Conservation (phyloP, 2,797 vertebrate species). For the Anisognathus igniventris region DNA sequence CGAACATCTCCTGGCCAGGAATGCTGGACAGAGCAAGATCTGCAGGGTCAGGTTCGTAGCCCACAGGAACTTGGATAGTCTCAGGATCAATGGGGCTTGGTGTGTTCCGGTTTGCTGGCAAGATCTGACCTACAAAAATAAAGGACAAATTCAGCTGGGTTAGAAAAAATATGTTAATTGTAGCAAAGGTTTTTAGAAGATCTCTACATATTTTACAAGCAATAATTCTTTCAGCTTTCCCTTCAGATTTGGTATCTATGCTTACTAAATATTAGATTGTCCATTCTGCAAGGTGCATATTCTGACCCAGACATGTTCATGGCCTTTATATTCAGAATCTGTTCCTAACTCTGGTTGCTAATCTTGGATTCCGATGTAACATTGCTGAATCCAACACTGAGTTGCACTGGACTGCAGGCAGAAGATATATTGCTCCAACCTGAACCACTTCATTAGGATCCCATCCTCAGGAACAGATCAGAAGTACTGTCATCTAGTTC, state of each 20-base stretch:
- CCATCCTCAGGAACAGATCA: not conserved
- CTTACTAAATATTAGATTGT: not conserved
- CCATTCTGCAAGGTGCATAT: not conserved
- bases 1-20: constrained; percentile 95
- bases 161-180: not conserved
- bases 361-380: not conserved
- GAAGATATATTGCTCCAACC: not conserved
- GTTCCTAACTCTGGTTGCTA: not conserved
- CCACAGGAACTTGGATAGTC: constrained; percentile 90
- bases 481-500: not conserved
- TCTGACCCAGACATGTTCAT: not conserved
- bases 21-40: constrained; percentile 96
- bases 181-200: not conserved
- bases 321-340: not conserved
- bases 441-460: not conserved
- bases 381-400: not conserved
- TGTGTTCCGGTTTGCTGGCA: constrained; percentile 84
- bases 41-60: constrained; percentile 92
- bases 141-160: not conserved
- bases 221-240: not conserved
- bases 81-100: constrained; percentile 96
- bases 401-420: not conserved
- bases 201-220: not conserved
- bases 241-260: not conserved
- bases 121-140: constrained; percentile 77